Conservation (phyloP, 2,888 invertebrate species). For the Dexiosoma caninum region DNA sequence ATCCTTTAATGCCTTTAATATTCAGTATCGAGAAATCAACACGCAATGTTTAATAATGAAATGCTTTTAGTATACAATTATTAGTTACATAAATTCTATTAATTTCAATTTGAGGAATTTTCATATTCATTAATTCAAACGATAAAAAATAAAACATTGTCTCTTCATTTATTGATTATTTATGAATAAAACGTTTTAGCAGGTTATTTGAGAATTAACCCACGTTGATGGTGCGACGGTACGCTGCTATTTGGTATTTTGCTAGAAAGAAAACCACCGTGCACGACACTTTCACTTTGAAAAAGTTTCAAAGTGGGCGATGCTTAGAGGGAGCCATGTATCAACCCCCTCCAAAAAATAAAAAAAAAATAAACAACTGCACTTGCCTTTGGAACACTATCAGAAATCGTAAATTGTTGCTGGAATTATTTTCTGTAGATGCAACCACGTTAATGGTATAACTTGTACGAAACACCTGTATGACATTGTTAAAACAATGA, state of each 20-base stretch:
- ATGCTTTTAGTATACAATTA: neutral
- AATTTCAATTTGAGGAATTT: neutral
- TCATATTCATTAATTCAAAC: neutral
- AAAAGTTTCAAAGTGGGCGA: neutral
- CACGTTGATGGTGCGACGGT: neutral
- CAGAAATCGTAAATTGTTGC: constrained; percentile 40
- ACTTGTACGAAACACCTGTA: constrained; percentile 50
- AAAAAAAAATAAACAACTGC: neutral
- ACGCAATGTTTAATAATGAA: neutral
- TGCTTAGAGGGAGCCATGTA: neutral
- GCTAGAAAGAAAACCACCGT: no score
- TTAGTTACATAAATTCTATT: neutral
- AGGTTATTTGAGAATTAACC: neutral
- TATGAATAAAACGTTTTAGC: neutral
- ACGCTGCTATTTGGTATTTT: no score
- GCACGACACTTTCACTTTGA: neutral
- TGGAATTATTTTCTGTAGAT: neutral
- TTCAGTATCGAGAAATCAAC: neutral
- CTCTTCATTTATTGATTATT: neutral
- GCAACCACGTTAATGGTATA: neutral
- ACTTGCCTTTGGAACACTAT: constrained; percentile 17
- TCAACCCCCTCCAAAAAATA: neutral
- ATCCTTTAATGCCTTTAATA: neutral
- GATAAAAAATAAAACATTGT: neutral
- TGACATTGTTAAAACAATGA: constrained; percentile 50